These are phyloP conservation scores for Antedon mediterranea DNA, from an alignment of 53 echinoderm and acorn worm species.

Conservation along the genomic window DNA sequence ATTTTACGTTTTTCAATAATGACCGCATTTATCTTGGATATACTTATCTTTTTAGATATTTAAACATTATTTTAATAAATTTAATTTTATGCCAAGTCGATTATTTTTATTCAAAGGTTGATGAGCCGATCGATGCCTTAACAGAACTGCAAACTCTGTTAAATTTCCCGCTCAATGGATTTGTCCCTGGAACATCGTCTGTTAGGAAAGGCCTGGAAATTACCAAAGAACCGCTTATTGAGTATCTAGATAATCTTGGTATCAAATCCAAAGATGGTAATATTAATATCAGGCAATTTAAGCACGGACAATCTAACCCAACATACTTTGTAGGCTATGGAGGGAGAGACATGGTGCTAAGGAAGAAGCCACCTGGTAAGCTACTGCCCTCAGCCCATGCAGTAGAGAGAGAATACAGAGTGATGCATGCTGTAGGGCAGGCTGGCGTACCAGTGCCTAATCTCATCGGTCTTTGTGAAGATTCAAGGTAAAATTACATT, in stretches of 20 bases:
- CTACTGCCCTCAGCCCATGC: constrained; percentile 88
- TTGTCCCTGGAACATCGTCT: constrained; percentile 52
- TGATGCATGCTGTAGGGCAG: constrained; percentile 74
- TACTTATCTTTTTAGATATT: too few relatives aligned
- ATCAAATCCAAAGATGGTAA: constrained; percentile 27
- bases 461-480: constrained; percentile 55
- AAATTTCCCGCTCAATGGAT: constrained; percentile 38
- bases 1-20: too few relatives aligned
- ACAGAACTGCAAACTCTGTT: constrained; percentile 31
- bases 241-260: constrained; percentile 41
- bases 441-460: constrained; percentile 79
- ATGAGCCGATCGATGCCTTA: constrained; percentile 41
- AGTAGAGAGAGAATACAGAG: constrained; percentile 72
- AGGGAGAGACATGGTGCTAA: constrained; percentile 51
- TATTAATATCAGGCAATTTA: constrained; percentile 58
- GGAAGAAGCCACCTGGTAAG: constrained; percentile 96
- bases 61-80: not conserved
- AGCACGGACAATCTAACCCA: constrained; percentile 93
- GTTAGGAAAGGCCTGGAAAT: constrained; percentile 75
- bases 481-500: too few relatives aligned
- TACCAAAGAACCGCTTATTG: constrained; percentile 28
- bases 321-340: constrained; percentile 69
- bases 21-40: too few relatives aligned
- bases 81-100: not conserved
- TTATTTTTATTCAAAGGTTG: constrained; percentile 37